Evolutionary conservation across 2,888 invertebrate genomes (phyloP), one percentile per base, ranked within the genome.

Genomic region (Caenorhabditis auriculariae): DNA sequence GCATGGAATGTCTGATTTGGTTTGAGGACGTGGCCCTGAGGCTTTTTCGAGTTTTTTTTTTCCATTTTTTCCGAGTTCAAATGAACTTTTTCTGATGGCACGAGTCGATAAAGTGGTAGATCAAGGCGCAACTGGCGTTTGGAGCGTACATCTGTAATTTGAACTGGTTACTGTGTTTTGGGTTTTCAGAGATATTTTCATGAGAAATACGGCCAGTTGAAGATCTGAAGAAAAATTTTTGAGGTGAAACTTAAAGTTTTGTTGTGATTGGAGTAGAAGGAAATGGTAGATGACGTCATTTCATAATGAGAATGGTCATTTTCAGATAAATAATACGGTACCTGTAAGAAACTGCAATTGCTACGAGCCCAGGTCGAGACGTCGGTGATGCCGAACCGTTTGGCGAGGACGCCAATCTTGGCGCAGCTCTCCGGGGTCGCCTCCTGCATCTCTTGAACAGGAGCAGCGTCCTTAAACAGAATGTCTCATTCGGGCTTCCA

Each of bases 91-190:
- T 58, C 44, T 32, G 55, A 32, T 62, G 59, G 51, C 68, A 69
- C 39, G 65, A 65, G 55, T 69, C 68, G 21, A 69, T 60, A 29
- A 69, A 69, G 43, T 65, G 65, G 57, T 47, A 69, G 6, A 69
- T 60, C 44, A 64, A 60, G 15, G 60, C 62, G 44, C 68, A 69
- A 42, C 57, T 65, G 32, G 65, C 65, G 1, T 50, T 57, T 5
- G 68, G 68, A 9, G 57, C 68, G 39, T 64, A 63, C 55, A 51
- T 41, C 53, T 63, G 58, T 17, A 54, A 59, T 23, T 27, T n/a
- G 21, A 3, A n/a, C n/a, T n/a, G n/a, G n/a, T n/a, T n/a, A n/a
- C n/a, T n/a, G 28, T 24, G 21, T 12, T 7, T n/a, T 27, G 37
- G 21, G 28, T 4, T 21, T 1, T 27, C 6, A 24, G 24, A 43